Evolutionary conservation across 2,888 invertebrate species (phyloP), one percentile per base, ranked within the genome.

Genomic region (Pseudococcus jackbeardsleyi): DNA sequence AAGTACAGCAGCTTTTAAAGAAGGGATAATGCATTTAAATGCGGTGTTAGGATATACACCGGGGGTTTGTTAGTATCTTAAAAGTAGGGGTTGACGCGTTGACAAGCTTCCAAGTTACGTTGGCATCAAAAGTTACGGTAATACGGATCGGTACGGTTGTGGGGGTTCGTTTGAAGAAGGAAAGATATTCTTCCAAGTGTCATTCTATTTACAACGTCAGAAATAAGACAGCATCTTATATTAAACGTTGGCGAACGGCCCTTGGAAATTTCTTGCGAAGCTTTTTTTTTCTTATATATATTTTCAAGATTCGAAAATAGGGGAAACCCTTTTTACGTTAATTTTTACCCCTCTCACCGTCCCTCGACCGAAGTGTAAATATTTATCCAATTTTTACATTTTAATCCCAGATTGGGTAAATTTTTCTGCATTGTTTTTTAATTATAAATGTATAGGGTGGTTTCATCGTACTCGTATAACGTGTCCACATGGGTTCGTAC

Each of bases 41-140:
- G 88, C 88, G 88, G 79, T 88, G 88, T 88, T 88, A 88, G 88
- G 79, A 88, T 88, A 88, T 88, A 88, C 88, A 79, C 50, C 79
- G 59, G 88, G 88, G 88, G 88, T 88, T 88, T 88, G 88, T 88
- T 88, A 88, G 88, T 88, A 88, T 88, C 88, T 88, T 79, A 82
- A 88, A 88, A 88, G 79, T 88, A 88, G 88, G 88, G 88, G 88
- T 88, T 88, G 88, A 88, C 88, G 88, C 88, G 88, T 88, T 88
- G 88, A 88, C 88, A 88, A 88, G 85, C 85, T 88, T 88, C 88
- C 88, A 88, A 88, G 85, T 88, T 88, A 88, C 88, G 77, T 88
- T 88, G 88, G 88, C 88, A 88, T 88, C 85, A 89, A 89, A 89
- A 89, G 89, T 87, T 89, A 77, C 88, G 54, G 48, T 88, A 79